Percentiles rank a stretch among this genome's conserved stretches.
phyloP scores from a whole-genome alignment of 1,140 invertebrate genomes.

The Eubasilissa regina region DNA sequence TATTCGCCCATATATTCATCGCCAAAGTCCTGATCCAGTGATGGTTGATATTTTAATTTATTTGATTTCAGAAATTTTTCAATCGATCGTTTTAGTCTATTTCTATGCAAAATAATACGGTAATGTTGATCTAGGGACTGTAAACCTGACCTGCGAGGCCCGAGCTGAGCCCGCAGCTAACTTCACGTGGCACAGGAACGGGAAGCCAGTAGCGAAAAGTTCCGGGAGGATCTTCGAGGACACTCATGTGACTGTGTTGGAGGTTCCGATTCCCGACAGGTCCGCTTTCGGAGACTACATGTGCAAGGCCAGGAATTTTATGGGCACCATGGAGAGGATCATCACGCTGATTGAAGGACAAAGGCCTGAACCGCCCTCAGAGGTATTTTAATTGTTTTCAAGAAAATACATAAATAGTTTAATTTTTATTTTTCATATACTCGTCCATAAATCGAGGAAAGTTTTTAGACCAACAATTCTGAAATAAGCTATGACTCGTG shows the following conservation, averaged over 20 bases:
- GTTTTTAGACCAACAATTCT: no score
- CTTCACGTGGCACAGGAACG: conserved; percentile 72
- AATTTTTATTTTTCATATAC: no score
- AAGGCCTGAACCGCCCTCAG: conserved; percentile 68
- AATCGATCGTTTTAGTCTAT: no score
- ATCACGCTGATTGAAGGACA: conserved; percentile 70
- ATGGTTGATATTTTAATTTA: no score
- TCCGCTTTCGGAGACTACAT: conserved; percentile 72
- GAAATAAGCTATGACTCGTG: no score
- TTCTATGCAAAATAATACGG: background rate
- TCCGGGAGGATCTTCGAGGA: conserved; percentile 64
- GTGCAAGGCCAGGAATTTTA: conserved; percentile 71
- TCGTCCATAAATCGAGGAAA: no score
- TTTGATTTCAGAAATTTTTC: no score
- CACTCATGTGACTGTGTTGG: conserved; percentile 64
- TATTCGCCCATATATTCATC: no score
- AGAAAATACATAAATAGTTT: no score
- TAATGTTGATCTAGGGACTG: conserved; percentile 62
- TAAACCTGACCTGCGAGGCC: conserved; percentile 74
- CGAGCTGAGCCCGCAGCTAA: conserved; percentile 73
- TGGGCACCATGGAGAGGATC: conserved; percentile 70
- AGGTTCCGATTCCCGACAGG: conserved; percentile 68
- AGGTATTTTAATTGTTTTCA: conserved; percentile 28
- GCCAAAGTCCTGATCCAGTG: no score
- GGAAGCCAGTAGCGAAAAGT: conserved; percentile 63